Conservation (phyloP, 2,113 vertebrate genomes). For the Harpagus bidentatus region DNA sequence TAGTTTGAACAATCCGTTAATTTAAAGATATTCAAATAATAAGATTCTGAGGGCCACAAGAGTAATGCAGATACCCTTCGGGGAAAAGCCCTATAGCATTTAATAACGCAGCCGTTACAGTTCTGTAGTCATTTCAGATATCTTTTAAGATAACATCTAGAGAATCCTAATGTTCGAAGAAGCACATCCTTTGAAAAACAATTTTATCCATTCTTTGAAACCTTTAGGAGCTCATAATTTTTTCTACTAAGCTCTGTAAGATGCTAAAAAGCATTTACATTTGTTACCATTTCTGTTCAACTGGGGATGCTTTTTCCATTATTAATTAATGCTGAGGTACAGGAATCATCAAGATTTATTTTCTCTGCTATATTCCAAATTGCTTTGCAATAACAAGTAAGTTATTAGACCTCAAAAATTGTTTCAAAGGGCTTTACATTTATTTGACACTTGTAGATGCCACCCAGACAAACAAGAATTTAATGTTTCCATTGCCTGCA, state of each 20-base stretch:
- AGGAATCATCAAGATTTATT: not conserved
- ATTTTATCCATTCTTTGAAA: not conserved
- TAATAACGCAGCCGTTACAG: not conserved
- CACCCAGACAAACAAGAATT: not conserved
- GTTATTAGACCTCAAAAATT: not conserved
- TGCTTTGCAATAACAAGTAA: not conserved
- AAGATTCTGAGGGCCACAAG: not conserved
- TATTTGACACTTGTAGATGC: not conserved
- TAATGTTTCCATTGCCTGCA: rapidly evolving
- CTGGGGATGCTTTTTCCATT: not conserved
- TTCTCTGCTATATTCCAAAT: not conserved
- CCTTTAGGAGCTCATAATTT: not conserved
- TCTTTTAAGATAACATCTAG: not conserved
- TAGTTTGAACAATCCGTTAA: not conserved
- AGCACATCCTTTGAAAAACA: not conserved
- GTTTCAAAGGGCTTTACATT: not conserved
- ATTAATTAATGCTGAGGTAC: not conserved
- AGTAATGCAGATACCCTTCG: not conserved
- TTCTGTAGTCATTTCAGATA: not conserved
- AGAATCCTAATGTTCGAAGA: not conserved
- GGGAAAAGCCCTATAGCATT: not conserved
- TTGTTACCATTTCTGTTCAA: not conserved
- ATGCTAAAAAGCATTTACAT: not conserved
- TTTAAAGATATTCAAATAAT: not conserved
- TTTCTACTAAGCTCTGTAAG: not conserved